Evolutionary conservation across 2,797 vertebrate genomes (phyloP).

Genomic region (Huso huso): DNA sequence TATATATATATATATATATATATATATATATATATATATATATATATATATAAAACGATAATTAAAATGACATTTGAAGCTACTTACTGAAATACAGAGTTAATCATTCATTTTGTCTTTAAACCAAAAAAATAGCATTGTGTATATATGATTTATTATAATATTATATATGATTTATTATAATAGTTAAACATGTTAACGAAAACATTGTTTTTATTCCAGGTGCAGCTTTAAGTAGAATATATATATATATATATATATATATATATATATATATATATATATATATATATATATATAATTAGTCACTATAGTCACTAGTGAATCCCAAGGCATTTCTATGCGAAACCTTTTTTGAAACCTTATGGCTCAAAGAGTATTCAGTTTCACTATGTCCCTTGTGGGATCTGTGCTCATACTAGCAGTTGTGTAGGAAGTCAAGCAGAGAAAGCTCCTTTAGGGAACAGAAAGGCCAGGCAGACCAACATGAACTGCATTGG

Average conservation of each 20-base stretch:
- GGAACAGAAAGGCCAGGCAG: constrained; percentile 7
- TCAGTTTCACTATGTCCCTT: constrained; percentile 7
- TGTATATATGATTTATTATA: too few relatives aligned
- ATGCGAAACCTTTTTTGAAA: constrained; percentile 6
- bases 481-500: neutral
- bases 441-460: constrained; percentile 2
- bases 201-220: neutral
- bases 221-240: neutral
- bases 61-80: too few relatives aligned
- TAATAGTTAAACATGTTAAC: too few relatives aligned
- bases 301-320: neutral
- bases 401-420: constrained; percentile 12
- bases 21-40: too few relatives aligned
- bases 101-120: too few relatives aligned
- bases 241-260: too few relatives aligned
- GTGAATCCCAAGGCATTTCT: constrained; percentile 6
- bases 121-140: too few relatives aligned
- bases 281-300: neutral
- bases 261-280: neutral
- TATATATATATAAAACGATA: too few relatives aligned
- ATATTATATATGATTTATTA: too few relatives aligned
- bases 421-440: constrained; percentile 11
- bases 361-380: constrained; percentile 12
- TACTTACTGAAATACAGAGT: too few relatives aligned
- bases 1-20: too few relatives aligned